Percentiles rank a stretch among this genome's conserved stretches.
Conservation (phyloP, 2,888 invertebrate genomes). For the Thecophora atra region DNA sequence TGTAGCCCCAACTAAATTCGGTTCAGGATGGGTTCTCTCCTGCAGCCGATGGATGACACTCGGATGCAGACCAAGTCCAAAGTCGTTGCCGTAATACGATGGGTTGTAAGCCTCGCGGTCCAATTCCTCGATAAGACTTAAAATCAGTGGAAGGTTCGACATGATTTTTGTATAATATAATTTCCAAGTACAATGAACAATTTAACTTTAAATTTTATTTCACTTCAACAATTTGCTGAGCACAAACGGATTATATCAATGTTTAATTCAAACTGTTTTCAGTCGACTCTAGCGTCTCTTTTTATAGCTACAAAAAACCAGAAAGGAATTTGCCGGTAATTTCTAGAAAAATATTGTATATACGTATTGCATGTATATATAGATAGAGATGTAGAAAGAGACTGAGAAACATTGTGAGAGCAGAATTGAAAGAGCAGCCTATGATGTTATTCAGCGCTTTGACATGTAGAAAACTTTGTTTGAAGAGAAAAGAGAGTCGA, state of each 20-base stretch:
- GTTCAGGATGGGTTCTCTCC: slow-evolving; percentile 23
- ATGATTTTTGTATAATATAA: slow-evolving; percentile 40
- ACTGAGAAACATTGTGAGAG: too few species aligned
- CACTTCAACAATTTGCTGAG: background rate
- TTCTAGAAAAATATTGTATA: slow-evolving; percentile 22
- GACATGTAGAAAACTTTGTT: too few species aligned
- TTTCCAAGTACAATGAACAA: background rate
- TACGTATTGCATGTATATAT: too few species aligned
- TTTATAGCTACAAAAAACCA: slow-evolving; percentile 21
- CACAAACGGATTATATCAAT: background rate
- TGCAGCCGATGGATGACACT: slow-evolving; percentile 40
- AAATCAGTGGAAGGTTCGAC: slow-evolving; percentile 47
- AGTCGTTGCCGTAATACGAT: slow-evolving; percentile 51
- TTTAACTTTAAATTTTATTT: background rate
- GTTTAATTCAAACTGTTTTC: slow-evolving; percentile 9
- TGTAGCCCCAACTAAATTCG: too few species aligned
- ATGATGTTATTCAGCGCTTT: background rate
- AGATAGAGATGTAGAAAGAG: too few species aligned
- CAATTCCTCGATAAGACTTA: slow-evolving; percentile 50
- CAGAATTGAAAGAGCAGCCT: too few species aligned
- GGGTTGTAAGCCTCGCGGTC: slow-evolving; percentile 45
- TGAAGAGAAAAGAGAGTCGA: too few species aligned
- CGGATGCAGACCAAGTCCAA: slow-evolving; percentile 49
- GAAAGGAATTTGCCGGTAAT: slow-evolving; percentile 14
- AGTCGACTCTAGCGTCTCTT: background rate